A percentile compares a stretch with the other conserved stretches of the same genome.
Conservation (phyloP, 2,888 invertebrate genomes). For the Proisotoma minuta region DNA sequence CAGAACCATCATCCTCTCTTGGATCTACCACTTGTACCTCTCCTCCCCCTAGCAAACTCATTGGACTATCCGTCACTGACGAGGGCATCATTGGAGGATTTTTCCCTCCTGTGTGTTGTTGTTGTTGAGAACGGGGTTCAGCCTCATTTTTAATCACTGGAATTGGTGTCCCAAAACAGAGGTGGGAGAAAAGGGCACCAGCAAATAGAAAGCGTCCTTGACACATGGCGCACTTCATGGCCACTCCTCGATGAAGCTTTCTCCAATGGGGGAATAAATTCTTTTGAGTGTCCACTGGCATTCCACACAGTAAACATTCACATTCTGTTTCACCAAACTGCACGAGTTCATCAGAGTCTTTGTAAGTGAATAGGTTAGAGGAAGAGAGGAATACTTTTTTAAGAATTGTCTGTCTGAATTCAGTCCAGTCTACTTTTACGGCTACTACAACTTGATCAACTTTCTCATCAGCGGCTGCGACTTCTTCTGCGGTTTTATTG, state of each 20-base stretch:
- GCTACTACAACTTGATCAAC: neutral
- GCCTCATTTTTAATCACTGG: conserved; percentile 32
- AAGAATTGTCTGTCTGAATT: conserved; percentile 34
- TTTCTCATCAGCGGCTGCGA: neutral
- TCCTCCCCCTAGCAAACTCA: neutral
- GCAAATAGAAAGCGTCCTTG: conserved; percentile 44
- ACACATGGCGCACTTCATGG: conserved; percentile 47
- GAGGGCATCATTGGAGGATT: neutral
- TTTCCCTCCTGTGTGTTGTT: neutral
- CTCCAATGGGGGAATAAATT: conserved; percentile 45
- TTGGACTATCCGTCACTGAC: neutral
- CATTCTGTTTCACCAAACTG: conserved; percentile 42
- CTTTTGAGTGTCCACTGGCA: conserved; percentile 25
- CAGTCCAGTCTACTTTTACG: conserved; percentile 27
- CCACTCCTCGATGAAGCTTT: conserved; percentile 38
- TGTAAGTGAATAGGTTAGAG: conserved; percentile 30
- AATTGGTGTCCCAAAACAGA: conserved; percentile 43
- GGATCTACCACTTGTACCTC: neutral
- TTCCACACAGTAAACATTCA: conserved; percentile 46
- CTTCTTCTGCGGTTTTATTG: neutral
- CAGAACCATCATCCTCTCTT: conserved; percentile 19
- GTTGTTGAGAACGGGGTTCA: neutral
- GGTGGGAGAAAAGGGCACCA: conserved; percentile 45
- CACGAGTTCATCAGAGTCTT: conserved; percentile 5
- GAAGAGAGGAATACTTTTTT: conserved; percentile 40